Percentiles rank a stretch among this genome's conserved stretches.
phyloP scores from a whole-genome alignment of 2,113 vertebrate genomes.

The Odontesthes bonariensis region DNA sequence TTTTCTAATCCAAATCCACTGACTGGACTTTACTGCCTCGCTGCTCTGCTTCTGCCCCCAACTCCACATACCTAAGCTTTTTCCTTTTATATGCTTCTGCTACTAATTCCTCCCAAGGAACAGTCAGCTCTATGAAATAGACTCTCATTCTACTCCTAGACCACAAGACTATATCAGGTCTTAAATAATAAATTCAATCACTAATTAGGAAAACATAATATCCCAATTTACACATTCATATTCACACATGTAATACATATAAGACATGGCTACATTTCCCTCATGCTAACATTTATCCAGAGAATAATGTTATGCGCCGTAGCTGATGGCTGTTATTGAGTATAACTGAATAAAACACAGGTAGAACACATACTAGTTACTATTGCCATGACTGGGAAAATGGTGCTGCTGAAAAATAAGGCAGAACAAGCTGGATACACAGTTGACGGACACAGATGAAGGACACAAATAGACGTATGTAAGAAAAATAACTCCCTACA shows the following conservation, averaged over 20 bases:
- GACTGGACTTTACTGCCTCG: no score
- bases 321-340: slow-evolving; percentile 89
- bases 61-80: no score
- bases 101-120: no score
- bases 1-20: no score
- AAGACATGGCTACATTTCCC: background rate
- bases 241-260: background rate
- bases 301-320: slow-evolving; percentile 82
- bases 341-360: slow-evolving; percentile 91
- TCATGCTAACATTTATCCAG: slow-evolving; percentile 56
- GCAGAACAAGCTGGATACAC: slow-evolving; percentile 7
- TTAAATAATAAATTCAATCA: no score
- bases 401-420: background rate
- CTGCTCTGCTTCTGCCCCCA: no score
- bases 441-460: slow-evolving; percentile 35
- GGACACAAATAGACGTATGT: slow-evolving; percentile 25
- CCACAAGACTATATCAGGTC: no score
- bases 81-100: no score
- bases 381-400: slow-evolving; percentile 37
- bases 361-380: slow-evolving; percentile 63
- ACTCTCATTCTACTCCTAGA: no score
- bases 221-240: slow-evolving; percentile 1
- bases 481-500: slow-evolving; percentile 29
- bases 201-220: slow-evolving; percentile 42
- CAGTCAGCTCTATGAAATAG: no score